Conservation (phyloP, 2,888 invertebrate species). For the Saturnia pavonia region DNA sequence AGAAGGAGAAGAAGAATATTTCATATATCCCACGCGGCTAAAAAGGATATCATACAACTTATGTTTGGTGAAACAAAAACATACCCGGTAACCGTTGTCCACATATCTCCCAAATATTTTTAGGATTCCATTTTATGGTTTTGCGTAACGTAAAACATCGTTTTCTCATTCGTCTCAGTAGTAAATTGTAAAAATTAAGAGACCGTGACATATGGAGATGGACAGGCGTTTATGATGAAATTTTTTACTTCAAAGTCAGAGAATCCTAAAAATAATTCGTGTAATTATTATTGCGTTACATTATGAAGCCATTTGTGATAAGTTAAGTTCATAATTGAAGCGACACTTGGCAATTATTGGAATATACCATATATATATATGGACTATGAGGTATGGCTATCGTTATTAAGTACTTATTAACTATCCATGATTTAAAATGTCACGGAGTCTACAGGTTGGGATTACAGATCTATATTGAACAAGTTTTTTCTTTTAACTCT, state of each 20-base stretch:
- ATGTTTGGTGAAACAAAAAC: no score
- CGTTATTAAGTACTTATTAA: background rate
- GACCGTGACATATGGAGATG: slow-evolving; percentile 16
- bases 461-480: background rate
- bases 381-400: no score
- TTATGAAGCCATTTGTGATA: background rate
- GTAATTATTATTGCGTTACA: background rate
- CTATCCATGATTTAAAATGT: background rate
- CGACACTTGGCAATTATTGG: background rate
- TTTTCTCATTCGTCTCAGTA: slow-evolving; percentile 15
- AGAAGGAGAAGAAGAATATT: no score
- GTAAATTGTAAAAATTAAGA: slow-evolving; percentile 14
- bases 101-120: background rate
- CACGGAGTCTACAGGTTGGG: background rate
- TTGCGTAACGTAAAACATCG: slow-evolving; percentile 12
- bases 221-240: slow-evolving; percentile 8
- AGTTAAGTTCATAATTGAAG: background rate
- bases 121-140: background rate
- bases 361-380: no score
- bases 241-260: background rate
- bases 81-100: background rate
- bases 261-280: slow-evolving; percentile 5
- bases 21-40: no score
- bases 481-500: background rate
- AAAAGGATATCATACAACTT: no score